Conservation (phyloP, 2,888 invertebrate genomes). For the Sesia apiformis region DNA sequence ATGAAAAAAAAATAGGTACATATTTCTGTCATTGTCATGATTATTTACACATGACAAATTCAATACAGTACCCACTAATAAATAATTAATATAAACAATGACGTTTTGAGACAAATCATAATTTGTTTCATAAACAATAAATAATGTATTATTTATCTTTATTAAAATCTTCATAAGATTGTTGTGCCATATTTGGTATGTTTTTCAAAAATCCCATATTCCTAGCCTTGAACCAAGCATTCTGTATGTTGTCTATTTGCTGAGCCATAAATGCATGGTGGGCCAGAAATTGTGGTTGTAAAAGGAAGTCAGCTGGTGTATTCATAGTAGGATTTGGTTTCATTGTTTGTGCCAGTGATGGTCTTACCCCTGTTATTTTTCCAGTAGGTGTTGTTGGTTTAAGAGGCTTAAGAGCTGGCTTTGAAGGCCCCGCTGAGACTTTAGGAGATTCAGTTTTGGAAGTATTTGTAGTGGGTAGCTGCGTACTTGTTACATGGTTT, state of each 20-base stretch:
- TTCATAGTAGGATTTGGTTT: conserved; percentile 36
- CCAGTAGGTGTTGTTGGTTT: conserved; percentile 36
- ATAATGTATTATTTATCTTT: conserved; percentile 34
- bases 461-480: conserved; percentile 38
- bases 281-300: conserved; percentile 37
- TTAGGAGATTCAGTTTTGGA: conserved; percentile 44
- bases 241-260: conserved; percentile 50
- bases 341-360: conserved; percentile 37
- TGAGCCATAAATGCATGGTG: conserved; percentile 31
- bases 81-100: too few relatives aligned
- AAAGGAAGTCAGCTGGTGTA: conserved; percentile 39
- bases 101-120: too few relatives aligned
- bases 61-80: too few relatives aligned
- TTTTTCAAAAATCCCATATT: conserved; percentile 54
- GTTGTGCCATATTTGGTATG: conserved; percentile 53
- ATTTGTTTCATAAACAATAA: too few relatives aligned
- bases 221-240: conserved; percentile 55
- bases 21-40: too few relatives aligned
- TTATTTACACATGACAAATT: too few relatives aligned
- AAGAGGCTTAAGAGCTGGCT: conserved; percentile 38
- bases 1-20: too few relatives aligned
- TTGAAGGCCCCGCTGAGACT: conserved; percentile 46
- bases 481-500: conserved; percentile 58
- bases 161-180: conserved; percentile 51
- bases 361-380: conserved; percentile 45